These are phyloP conservation scores for Ernsta delagoae DNA, from an alignment of 2,888 invertebrate species.

Conservation along the genomic window DNA sequence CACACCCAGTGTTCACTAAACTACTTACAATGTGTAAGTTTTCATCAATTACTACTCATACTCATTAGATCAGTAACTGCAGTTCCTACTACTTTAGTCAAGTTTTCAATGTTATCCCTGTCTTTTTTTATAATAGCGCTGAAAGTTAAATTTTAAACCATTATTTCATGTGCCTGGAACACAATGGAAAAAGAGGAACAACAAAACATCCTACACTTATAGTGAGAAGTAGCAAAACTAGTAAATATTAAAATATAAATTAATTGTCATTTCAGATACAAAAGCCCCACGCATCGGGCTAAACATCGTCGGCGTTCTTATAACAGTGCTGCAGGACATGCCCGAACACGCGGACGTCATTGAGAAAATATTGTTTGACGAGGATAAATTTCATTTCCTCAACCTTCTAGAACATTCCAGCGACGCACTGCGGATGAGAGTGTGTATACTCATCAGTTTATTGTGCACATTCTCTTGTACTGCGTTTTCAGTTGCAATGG, in stretches of 20 bases:
- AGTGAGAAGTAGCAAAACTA: too few relatives aligned
- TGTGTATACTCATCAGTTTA: conserved; percentile 89
- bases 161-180: too few relatives aligned
- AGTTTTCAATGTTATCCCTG: too few relatives aligned
- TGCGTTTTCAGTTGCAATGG: conserved; percentile 83
- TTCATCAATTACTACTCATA: not conserved
- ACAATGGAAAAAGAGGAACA: too few relatives aligned
- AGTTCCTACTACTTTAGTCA: too few relatives aligned
- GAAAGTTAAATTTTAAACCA: too few relatives aligned
- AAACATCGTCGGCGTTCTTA: conserved; percentile 89
- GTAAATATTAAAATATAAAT: too few relatives aligned
- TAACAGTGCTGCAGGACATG: conserved; percentile 88
- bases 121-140: too few relatives aligned
- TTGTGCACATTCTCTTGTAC: conserved; percentile 88
- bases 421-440: conserved; percentile 85
- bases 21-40: conserved; percentile 60
- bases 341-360: conserved; percentile 92
- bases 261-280: conserved; percentile 64
- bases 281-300: conserved; percentile 86
- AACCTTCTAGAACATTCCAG: conserved; percentile 84
- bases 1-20: conserved; percentile 59
- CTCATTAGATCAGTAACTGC: too few relatives aligned
- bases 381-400: conserved; percentile 78
- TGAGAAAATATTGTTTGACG: conserved; percentile 88
- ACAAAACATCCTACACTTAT: too few relatives aligned